Base-by-base conservation (phyloP, 1,140 invertebrate genomes). In the Scaptomyza graminum region DNA sequence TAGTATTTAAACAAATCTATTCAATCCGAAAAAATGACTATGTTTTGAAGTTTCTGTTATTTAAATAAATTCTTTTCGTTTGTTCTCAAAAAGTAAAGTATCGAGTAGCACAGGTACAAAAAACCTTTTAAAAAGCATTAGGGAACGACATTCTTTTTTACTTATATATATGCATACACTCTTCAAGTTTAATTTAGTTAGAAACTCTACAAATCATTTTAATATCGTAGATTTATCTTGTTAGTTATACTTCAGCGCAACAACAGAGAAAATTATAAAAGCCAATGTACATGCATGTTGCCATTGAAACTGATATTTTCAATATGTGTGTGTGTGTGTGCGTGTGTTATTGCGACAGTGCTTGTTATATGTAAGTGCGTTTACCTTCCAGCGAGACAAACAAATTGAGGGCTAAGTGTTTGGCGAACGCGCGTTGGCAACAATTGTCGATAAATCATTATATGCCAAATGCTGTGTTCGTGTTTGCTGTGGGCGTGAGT, bases 361-460 rank as follows among this genome's bases (percentile, higher is more conserved):
- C 51, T 60, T 64, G 60, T 54, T 68, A 41, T 41, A 5, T 41
- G 37, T 41, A 49, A 76, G 70, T 60, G 61, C 64, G 50, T 66
- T 67, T 74, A 81, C 67, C 70, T 74, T 63, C 22, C 16, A 55
- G 47, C 37, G 61, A 61, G 51, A 69, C 79, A 73, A 67, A 62
- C 65, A 73, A 73, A 68, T 73, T 68, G 64, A 18, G 50, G 34
- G 12, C 39, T 43, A 68, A 62, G 64, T 68, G 57, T 61, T 68
- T 68, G 57, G 41, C 12, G 37, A 57, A 52, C 31, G 39, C 22
- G 62, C 54, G 47, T 34, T 59, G 39, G 22, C 41, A 62, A 67
- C 75, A 71, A 82, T 64, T 79, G 70, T 75, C 79, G 79, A 82
- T 82, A 83, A 83, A 82, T 82, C 79, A 83, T 83, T 79, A 79